Evolutionary conservation across 2,797 vertebrate genomes (phyloP).

Genomic region (Oceanodroma leucorhoa): DNA sequence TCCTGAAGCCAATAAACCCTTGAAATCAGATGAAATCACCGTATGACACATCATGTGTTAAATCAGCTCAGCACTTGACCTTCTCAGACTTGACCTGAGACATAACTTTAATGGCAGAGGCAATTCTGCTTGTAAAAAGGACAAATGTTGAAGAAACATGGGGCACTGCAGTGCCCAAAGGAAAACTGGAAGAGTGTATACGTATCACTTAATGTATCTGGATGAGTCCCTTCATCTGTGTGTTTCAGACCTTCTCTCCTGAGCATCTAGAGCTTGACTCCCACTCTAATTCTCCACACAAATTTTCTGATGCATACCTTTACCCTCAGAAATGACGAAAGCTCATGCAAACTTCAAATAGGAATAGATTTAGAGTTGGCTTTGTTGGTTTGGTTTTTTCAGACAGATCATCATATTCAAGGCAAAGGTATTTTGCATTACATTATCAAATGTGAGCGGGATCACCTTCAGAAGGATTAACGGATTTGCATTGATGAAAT

Average conservation of each 20-base stretch:
- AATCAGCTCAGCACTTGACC: not conserved
- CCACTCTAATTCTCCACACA: not conserved
- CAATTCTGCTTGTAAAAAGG: not conserved
- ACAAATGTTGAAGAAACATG: not conserved
- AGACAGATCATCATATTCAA: not conserved
- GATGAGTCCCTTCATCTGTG: not conserved
- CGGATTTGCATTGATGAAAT: not conserved
- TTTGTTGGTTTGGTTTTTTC: not conserved
- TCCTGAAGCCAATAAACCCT: not conserved
- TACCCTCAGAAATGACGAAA: not conserved
- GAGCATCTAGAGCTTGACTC: not conserved
- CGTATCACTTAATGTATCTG: not conserved
- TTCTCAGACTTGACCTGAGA: not conserved
- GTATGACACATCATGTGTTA: not conserved
- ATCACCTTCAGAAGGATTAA: constrained; percentile 25
- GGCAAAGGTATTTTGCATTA: not conserved
- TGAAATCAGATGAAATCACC: not conserved
- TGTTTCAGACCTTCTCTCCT: not conserved
- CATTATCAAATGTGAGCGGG: not conserved
- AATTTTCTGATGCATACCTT: not conserved
- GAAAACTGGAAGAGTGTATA: not conserved
- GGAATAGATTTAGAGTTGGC: not conserved
- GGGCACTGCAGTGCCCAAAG: not conserved
- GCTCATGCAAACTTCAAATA: not conserved
- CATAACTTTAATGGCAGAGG: not conserved